These are phyloP conservation scores for Mustelus asterias DNA, from an alignment of 2,113 vertebrate species.

Conservation along the genomic window DNA sequence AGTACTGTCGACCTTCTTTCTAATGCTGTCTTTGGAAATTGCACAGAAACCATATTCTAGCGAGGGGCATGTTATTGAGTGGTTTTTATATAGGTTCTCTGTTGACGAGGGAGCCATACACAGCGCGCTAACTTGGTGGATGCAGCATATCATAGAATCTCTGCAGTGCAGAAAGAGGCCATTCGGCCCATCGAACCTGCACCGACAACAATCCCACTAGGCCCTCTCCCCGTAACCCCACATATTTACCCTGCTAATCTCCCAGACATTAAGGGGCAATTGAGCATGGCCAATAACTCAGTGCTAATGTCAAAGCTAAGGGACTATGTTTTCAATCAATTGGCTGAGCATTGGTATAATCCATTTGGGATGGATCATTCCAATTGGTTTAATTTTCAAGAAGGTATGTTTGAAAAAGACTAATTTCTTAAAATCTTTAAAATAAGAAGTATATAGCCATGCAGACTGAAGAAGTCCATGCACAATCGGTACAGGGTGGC, in stretches of 20 bases:
- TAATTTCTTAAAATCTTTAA: neutral
- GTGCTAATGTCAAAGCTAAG: neutral
- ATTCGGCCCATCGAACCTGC: no score
- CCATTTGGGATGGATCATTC: neutral
- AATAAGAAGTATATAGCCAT: neutral
- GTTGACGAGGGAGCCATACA: neutral
- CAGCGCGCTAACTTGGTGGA: neutral
- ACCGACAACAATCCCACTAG: no score
- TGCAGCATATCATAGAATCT: neutral
- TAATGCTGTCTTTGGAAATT: conserved; percentile 29
- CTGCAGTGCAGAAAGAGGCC: no score
- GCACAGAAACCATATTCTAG: conserved; percentile 11
- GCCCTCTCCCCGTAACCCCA: no score
- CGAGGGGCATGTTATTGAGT: neutral
- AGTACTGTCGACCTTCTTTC: neutral
- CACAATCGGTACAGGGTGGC: neutral
- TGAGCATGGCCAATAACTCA: no score
- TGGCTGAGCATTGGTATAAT: neutral
- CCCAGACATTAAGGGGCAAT: no score
- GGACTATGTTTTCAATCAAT: neutral
- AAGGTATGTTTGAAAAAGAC: neutral
- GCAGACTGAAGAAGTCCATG: neutral
- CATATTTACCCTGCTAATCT: no score
- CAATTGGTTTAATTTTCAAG: neutral
- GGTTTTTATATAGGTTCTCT: neutral